phyloP scores from a whole-genome alignment of 1,140 invertebrate species.

The Agrypnia vestita region DNA sequence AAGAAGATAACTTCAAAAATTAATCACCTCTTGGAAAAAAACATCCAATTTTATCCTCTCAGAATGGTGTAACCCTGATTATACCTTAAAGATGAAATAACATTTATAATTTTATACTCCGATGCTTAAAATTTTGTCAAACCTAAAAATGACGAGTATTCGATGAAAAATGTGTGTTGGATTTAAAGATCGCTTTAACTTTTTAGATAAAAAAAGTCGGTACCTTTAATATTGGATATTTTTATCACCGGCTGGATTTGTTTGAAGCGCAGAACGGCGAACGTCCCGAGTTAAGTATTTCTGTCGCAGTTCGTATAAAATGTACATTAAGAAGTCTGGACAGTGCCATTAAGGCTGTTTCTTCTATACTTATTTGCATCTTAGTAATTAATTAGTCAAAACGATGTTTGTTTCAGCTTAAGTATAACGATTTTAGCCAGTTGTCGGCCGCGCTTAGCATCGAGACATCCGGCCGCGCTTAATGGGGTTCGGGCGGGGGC shows the following conservation, averaged over 20 bases:
- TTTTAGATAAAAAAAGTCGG: background rate
- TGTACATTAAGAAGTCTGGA: conserved; percentile 54
- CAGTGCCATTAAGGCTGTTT: conserved; percentile 58
- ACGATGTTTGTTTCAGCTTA: conserved; percentile 32
- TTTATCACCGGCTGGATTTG: background rate
- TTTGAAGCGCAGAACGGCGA: too few species aligned
- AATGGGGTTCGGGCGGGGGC: too few species aligned
- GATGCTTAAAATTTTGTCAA: too few species aligned
- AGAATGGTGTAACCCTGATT: too few species aligned
- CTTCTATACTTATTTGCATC: conserved; percentile 42
- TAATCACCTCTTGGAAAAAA: too few species aligned
- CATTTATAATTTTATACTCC: too few species aligned
- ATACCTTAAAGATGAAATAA: too few species aligned
- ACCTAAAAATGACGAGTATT: too few species aligned
- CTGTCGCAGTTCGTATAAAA: conserved; percentile 27
- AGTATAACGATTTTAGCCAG: conserved; percentile 13
- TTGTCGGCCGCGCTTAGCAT: background rate
- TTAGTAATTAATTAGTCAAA: conserved; percentile 51
- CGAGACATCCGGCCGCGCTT: conserved; percentile 12
- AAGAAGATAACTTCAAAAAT: too few species aligned
- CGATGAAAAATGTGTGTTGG: too few species aligned
- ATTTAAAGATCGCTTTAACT: too few species aligned
- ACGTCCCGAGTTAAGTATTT: background rate
- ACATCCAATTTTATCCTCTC: too few species aligned
- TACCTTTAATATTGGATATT: conserved; percentile 3